Evolutionary conservation across 2,888 invertebrate genomes (phyloP), one percentile per base, ranked within the genome.

Genomic region (Idaea aversata): DNA sequence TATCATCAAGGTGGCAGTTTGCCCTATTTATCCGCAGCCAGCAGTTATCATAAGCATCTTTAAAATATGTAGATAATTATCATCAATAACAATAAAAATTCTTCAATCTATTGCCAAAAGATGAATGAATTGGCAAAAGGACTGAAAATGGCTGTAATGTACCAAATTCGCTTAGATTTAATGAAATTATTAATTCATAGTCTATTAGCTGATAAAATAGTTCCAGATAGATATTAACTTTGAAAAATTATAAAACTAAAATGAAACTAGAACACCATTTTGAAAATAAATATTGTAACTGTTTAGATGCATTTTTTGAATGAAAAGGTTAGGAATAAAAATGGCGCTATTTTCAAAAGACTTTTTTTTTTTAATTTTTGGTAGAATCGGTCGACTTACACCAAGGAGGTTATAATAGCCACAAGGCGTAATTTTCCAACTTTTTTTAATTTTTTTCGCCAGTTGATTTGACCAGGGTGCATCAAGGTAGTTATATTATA

Each of bases 81-180:
- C 61, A 59, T 58, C 59, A 63, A 61, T 62, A 34, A 61, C 66
- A 71, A 65, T 62, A 65, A 72, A 69, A 57, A 67, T 66, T 66
- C 70, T 66, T 70, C 62, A 71, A 75, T 73, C 68, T 64, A 74
- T 80, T 78, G 81, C 78, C 83, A 78, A 82, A 81, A 68, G 71
- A 73, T 68, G 70, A 77, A 70, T 68, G 66, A 64, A 63, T 74
- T 73, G 82, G 85, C 84, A 81, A 70, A 76, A 73, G 76, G 88
- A 89, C 88, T 89, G 90, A 88, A 76, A 79, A 84, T 77, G 89
- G 89, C 88, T 89, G 87, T 88, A 75, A 78, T 63, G 65, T 67
- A 59, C 65, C 65, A 65, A 59, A 67, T 62, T 36, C 13, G 63
- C 65, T 69, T 71, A 74, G 67, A 67, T 63, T 70, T 70, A 72